Base-by-base conservation (phyloP, 2,888 invertebrate genomes). In the Melikaiella ostensackeni region DNA sequence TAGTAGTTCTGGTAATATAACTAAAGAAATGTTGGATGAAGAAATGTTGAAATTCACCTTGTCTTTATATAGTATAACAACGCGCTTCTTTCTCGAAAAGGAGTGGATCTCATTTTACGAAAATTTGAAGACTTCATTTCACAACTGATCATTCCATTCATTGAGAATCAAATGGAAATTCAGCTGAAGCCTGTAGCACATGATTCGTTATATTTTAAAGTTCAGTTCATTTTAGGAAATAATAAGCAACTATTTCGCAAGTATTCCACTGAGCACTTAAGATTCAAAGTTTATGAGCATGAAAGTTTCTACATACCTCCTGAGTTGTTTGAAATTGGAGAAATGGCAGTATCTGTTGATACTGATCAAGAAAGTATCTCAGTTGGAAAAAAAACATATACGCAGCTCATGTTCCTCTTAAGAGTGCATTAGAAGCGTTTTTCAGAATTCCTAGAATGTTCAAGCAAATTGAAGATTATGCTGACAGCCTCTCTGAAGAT, bases 231-330 rank as follows among this genome's bases (percentile, higher is more conserved):
- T 66, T 76, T 80, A 21, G 7, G 8, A 8, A 82, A 70, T 19
- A 77, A 79, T 73, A 79, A 79, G 77, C 46, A 77, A 24, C n/a
- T 80, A 4, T 80, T 81, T 74, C 21, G 61, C 21, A 80, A 78
- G 73, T 78, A 76, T 57, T 74, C 61, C 2, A 76, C 77, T 16
- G 80, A 81, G 33, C 64, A 80, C 59, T 78, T 81, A 38, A 76
- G 80, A 63, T 76, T 81, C 24, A 64, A 75, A 62, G 16, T 66
- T 24, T 79, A 79, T 33, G 77, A 77, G 66, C 16, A 81, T 27
- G 76, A 79, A 74, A 77, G 77, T 78, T 46, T 78, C n/a, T 81
- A 76, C 61, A 63, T 80, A 61, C 76, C 78, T 76, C 80, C 78
- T 59, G 42, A 81, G 77, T n/a, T 79, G 55, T 79, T 79, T 46